Base-by-base conservation (phyloP, 2,888 invertebrate species). In the Prenolepis imparis region DNA sequence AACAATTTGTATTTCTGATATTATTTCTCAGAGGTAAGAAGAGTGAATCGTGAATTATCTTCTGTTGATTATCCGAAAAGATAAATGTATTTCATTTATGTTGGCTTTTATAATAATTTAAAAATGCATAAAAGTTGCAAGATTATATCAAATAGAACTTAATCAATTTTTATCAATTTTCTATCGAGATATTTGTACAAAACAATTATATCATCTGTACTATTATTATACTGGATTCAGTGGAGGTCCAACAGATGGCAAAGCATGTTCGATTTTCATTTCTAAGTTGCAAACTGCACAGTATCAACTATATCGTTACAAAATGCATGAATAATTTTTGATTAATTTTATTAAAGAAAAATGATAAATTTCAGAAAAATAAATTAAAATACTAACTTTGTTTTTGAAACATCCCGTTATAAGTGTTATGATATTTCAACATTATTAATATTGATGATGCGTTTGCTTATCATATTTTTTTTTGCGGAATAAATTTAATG, bases 231-330 rank as follows among this genome's bases (percentile, higher is more conserved):
- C 55, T 15, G 59, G 24, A 24, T 80, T 55, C 59, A 21, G 36
- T 32, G 36, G 18, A 18, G 18, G 8, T 18, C 24, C 72, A 48
- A 24, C 24, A 80, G 78, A 72, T 72, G 78, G 78, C 78, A 44
- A 41, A 70, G 12, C 59, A 5, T 61, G 70, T 70, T 2, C 59
- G n/a, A 61, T 36, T 32, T 4, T 36, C 41, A 18, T 9, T 18
- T 57, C 12, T n/a, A 18, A 8, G 1, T 1, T 61, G 0, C 5
- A 61, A 24, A 15, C 41, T 32, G 48, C 18, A 57, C 18, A 11
- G 2, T 12, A 21, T 32, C 55, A 8, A 78, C 6, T 21, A 0
- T 32, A 44, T 44, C n/a, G 8, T 52, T 3, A 5, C 12, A n/a
- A 24, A 21, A 5, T 8, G 15, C 15, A 5, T 18, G 18, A 44